These are phyloP conservation scores for Drosophila kepulauana DNA, from an alignment of 1,140 invertebrate species.

Conservation along the genomic window DNA sequence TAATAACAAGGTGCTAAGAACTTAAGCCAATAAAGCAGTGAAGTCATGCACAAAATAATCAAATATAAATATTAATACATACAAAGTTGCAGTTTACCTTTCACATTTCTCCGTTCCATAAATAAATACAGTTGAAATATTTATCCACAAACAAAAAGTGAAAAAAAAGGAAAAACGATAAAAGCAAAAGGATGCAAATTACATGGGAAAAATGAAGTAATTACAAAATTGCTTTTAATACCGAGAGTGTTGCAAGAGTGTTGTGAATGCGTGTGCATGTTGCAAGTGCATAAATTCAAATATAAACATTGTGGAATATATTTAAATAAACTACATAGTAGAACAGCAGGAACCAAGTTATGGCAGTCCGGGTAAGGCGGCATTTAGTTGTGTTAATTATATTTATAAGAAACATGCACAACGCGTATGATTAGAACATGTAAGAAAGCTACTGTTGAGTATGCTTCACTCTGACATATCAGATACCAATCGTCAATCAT, in stretches of 20 bases:
- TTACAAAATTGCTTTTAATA: conserved; percentile 29
- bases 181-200: conserved; percentile 2
- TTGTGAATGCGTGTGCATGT: conserved; percentile 6
- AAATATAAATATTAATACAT: conserved; percentile 13
- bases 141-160: conserved; percentile 1
- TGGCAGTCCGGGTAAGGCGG: conserved; percentile 38
- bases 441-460: no score
- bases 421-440: not conserved
- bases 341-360: conserved; percentile 42
- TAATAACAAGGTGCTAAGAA: conserved; percentile 15
- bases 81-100: not conserved
- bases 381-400: conserved; percentile 24
- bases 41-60: conserved; percentile 1
- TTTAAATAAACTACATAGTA: not conserved
- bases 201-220: conserved; percentile 13
- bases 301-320: conserved; percentile 9
- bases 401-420: conserved; percentile 26
- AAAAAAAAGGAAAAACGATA: conserved; percentile 1
- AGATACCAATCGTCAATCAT: no score
- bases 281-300: conserved; percentile 16
- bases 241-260: not conserved
- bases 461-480: no score
- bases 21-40: conserved; percentile 4
- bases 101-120: not conserved
- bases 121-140: conserved; percentile 21